Evolutionary conservation across 2,888 invertebrate species (phyloP).

Genomic region (Brachynemurus nebulosus): DNA sequence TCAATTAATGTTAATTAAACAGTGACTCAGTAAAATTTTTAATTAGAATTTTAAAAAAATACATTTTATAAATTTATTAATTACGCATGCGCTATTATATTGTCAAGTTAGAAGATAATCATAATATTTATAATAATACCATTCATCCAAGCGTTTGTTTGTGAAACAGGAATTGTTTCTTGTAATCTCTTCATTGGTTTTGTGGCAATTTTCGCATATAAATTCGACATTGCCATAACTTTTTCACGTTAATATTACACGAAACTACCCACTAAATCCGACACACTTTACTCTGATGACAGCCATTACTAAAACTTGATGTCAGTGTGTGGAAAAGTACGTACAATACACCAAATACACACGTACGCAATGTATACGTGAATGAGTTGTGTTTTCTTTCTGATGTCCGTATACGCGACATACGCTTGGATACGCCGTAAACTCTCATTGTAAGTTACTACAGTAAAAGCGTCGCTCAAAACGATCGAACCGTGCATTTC

Average conservation of each 20-base stretch:
- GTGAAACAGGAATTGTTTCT: conserved; percentile 63
- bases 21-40: too few relatives aligned
- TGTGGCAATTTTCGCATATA: conserved; percentile 59
- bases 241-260: conserved; percentile 13
- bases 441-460: too few relatives aligned
- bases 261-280: conserved; percentile 11
- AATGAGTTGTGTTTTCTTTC: too few relatives aligned
- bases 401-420: too few relatives aligned
- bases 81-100: neutral
- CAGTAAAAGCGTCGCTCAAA: too few relatives aligned
- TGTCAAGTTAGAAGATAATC: neutral
- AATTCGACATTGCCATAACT: conserved; percentile 56
- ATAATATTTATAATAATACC: conserved; percentile 40
- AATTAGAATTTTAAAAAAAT: conserved; percentile 1
- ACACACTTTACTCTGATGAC: conserved; percentile 14
- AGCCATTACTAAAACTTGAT: conserved; percentile 18
- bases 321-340: too few relatives aligned
- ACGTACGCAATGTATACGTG: too few relatives aligned
- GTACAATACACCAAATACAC: too few relatives aligned
- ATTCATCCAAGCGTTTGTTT: conserved; percentile 77
- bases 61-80: neutral
- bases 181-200: conserved; percentile 64
- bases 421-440: too few relatives aligned
- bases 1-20: too few relatives aligned
- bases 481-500: too few relatives aligned